Conservation (phyloP, 2,888 invertebrate species). For the Notodonta dromedarius region DNA sequence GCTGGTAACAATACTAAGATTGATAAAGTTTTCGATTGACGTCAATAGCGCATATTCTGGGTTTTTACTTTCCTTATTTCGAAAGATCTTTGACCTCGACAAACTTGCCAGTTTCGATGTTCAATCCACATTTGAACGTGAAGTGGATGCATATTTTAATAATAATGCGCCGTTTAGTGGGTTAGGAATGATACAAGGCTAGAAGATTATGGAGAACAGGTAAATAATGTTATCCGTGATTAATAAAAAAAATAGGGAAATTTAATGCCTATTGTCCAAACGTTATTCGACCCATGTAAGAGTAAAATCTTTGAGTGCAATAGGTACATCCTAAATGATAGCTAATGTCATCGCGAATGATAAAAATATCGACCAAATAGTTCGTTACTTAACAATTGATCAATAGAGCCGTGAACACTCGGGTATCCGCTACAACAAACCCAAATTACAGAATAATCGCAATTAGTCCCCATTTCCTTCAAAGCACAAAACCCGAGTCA, state of each 20-base stretch:
- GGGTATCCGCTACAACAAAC: slow-evolving; percentile 1
- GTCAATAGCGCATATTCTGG: background rate
- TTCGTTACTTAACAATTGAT: background rate
- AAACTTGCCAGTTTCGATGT: background rate
- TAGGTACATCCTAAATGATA: too few relatives aligned
- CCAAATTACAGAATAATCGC: slow-evolving; percentile 1
- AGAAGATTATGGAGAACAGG: background rate
- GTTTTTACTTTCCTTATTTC: slow-evolving; percentile 1
- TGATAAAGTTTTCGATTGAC: background rate
- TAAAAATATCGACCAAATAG: background rate
- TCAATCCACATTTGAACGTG: background rate
- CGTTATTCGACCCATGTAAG: background rate
- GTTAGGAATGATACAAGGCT: too few relatives aligned
- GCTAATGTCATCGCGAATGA: too few relatives aligned
- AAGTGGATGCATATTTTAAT: background rate
- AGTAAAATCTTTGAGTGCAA: background rate
- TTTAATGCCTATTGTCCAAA: background rate
- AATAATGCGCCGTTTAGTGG: too few relatives aligned
- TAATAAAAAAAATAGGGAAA: background rate
- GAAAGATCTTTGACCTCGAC: slow-evolving; percentile 2
- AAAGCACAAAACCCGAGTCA: slow-evolving; percentile 55
- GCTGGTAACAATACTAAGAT: background rate
- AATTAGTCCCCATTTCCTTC: slow-evolving; percentile 43
- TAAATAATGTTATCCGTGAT: background rate
- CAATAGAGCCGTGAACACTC: slow-evolving; percentile 1